Evolutionary conservation across 1,140 invertebrate species (phyloP).

Genomic region (Dendrolimus punctatus): DNA sequence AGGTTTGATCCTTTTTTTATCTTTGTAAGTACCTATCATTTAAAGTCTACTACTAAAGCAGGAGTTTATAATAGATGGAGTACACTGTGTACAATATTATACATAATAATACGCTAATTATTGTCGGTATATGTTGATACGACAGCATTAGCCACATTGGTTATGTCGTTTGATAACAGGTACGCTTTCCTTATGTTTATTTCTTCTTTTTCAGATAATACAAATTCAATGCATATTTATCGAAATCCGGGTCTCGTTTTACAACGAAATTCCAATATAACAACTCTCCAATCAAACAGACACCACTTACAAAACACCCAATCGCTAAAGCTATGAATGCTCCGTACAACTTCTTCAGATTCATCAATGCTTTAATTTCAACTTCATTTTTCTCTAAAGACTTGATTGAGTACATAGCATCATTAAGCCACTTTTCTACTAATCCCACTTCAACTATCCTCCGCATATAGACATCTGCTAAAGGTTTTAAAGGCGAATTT

Average conservation of each 20-base stretch:
- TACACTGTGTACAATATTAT: too few species aligned
- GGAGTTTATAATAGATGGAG: too few species aligned
- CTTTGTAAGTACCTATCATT: too few species aligned
- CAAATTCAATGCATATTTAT: conserved; percentile 76
- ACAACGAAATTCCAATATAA: conserved; percentile 78
- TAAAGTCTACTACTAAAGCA: too few species aligned
- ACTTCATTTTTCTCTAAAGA: conserved; percentile 55
- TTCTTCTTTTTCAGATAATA: conserved; percentile 69
- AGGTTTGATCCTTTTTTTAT: too few species aligned
- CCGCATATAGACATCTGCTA: conserved; percentile 78
- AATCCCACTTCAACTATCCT: conserved; percentile 82
- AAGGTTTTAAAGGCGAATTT: conserved; percentile 83
- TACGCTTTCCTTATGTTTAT: conserved; percentile 20
- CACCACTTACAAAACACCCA: conserved; percentile 77
- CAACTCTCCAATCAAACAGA: conserved; percentile 75
- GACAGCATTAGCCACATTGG: too few species aligned
- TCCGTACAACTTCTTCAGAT: conserved; percentile 83
- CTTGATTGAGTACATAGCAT: conserved; percentile 75
- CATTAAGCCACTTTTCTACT: conserved; percentile 84
- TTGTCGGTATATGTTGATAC: too few species aligned
- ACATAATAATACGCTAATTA: too few species aligned
- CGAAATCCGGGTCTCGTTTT: conserved; percentile 78
- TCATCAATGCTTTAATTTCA: conserved; percentile 79
- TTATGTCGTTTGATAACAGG: too few species aligned
- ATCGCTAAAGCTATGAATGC: conserved; percentile 79